phyloP scores from a whole-genome alignment of 2,797 vertebrate genomes.

The Scomberomorus guttatus region DNA sequence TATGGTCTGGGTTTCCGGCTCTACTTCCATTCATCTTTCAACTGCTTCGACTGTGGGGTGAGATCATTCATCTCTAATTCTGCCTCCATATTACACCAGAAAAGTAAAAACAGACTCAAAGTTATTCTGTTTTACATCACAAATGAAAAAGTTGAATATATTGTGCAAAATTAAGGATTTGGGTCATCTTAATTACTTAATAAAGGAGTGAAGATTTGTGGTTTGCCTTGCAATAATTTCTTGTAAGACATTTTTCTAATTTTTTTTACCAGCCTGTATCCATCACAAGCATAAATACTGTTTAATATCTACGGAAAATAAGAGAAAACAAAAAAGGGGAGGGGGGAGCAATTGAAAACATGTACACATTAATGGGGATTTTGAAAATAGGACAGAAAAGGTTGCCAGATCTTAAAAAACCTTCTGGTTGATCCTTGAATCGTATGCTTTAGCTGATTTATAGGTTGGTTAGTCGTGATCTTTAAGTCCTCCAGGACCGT shows the following conservation, averaged over 20 bases:
- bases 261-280: background rate
- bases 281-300: background rate
- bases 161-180: background rate
- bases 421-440: background rate
- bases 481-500: background rate
- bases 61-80: constrained; percentile 66
- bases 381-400: background rate
- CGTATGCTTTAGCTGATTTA: background rate
- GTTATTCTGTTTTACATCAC: background rate
- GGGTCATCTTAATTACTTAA: background rate
- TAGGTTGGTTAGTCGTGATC: background rate
- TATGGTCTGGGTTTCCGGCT: constrained; percentile 97
- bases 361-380: background rate
- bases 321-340: background rate
- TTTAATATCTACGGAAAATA: background rate
- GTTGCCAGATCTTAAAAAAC: background rate
- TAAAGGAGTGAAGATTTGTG: background rate
- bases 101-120: background rate
- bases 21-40: constrained; percentile 99
- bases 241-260: background rate
- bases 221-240: background rate
- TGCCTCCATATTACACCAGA: background rate
- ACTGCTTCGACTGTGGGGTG: constrained; percentile 99
- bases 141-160: background rate
- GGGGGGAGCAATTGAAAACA: background rate